A percentile compares a stretch with the other conserved stretches of the same genome.
Evolutionary conservation across 37 sponge, comb jelly and placozoan genomes (phyloP).

Genomic region (Geodia barretti): DNA sequence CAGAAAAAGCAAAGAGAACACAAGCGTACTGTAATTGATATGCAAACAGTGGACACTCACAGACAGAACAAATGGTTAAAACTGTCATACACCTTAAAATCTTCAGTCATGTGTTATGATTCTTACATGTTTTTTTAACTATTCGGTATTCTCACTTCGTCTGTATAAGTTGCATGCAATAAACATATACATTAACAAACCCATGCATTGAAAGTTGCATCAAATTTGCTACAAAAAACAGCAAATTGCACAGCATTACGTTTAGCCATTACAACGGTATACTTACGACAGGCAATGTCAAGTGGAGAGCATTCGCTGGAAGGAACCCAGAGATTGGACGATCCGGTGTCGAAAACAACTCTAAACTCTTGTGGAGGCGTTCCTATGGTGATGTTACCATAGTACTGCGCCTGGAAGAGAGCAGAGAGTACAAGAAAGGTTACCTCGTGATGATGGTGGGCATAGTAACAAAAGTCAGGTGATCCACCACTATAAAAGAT

Average conservation of each 20-base stretch:
- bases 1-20: too few relatives aligned
- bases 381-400: slow-evolving; percentile 87
- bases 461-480: not conserved
- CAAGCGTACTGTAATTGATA: too few relatives aligned
- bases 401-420: slow-evolving; percentile 85
- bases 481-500: not conserved
- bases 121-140: too few relatives aligned
- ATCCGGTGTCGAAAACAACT: slow-evolving; percentile 96
- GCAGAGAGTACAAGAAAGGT: not conserved
- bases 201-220: too few relatives aligned
- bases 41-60: not conserved
- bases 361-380: slow-evolving; percentile 90
- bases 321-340: slow-evolving; percentile 97
- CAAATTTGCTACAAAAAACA: too few relatives aligned
- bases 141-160: too few relatives aligned
- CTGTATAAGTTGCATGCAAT: too few relatives aligned
- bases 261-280: too few relatives aligned
- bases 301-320: slow-evolving; percentile 54
- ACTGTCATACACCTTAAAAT: not conserved
- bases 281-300: slow-evolving; percentile 90
- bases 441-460: not conserved
- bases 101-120: too few relatives aligned
- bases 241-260: too few relatives aligned
- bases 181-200: too few relatives aligned
- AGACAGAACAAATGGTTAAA: slow-evolving; percentile 11